Base-by-base conservation (phyloP, 2,888 invertebrate species). In the Cordilura impudica region DNA sequence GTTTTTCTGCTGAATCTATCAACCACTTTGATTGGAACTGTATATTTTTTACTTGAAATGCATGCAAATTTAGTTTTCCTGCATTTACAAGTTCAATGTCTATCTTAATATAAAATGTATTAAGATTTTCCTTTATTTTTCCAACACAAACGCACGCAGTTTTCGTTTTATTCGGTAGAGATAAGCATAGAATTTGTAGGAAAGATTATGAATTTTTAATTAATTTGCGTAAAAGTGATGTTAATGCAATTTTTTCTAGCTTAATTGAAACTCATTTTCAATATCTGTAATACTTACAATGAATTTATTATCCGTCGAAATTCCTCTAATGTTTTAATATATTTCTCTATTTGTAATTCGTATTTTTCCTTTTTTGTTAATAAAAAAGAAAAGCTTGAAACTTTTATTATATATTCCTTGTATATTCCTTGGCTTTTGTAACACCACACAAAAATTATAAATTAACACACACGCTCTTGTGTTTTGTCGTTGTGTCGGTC, bases 401-500 rank as follows among this genome's bases (percentile, higher is more conserved):
- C 21, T 58, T 60, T 47, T 35, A 31, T 43, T n/a, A 61, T 69
- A n/a, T n/a, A 69, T 65, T 60, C 10, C 53, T 35, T 29, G 8
- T 39, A 47, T 39, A 66, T 61, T 67, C 43, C 67, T 67, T 43
- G 69, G 47, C 71, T 79, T 79, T 75, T 67, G 23, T 61, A 75
- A 79, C 71, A 75, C 66, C 71, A 79, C 70, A 66, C 66, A 74
- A 70, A 75, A 79, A 63, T 71, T 54, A 69, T 73, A 79, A 79
- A 75, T 75, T 71, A 79, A 79, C 79, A 70, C 73, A 66, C 67
- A 70, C 69, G 63, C 75, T 76, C 67, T n/a, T 72, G 54, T 79
- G 47, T 79, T 78, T 75, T 63, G 71, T 74, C 71, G 74, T 74
- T 79, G 70, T 74, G 74, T 79, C 79, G 79, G 79, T 72, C 79